phyloP scores from a whole-genome alignment of 2,797 vertebrate species.

The Chelidonichthys spinosus region DNA sequence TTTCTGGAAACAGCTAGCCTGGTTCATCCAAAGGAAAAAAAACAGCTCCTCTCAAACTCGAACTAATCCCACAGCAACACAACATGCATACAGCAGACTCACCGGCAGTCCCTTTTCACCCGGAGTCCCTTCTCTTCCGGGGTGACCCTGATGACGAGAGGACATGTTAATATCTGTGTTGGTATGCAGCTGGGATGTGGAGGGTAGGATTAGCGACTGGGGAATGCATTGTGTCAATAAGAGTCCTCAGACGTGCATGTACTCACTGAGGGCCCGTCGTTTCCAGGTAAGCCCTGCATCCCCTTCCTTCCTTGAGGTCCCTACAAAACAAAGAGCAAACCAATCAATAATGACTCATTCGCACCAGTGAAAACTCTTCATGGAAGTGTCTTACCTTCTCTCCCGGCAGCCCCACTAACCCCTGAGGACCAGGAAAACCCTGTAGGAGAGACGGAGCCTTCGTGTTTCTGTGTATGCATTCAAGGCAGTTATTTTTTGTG shows the following conservation, averaged over 20 bases:
- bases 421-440: conserved; percentile 97
- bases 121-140: conserved; percentile 94
- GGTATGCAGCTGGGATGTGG: conserved; percentile 7
- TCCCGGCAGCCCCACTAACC: conserved; percentile 93
- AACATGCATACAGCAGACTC: conserved; percentile 41
- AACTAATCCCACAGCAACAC: conserved; percentile 2
- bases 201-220: not conserved
- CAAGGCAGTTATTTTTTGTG: conserved; percentile 11
- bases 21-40: too few species aligned
- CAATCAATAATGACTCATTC: not conserved
- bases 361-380: not conserved
- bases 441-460: conserved; percentile 63
- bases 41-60: not conserved
- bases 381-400: conserved; percentile 87
- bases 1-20: not conserved
- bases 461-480: conserved; percentile 11
- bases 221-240: conserved; percentile 15
- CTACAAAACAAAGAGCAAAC: conserved; percentile 72
- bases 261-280: conserved; percentile 94
- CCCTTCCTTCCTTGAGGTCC: conserved; percentile 96
- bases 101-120: conserved; percentile 96
- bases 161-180: conserved; percentile 13
- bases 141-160: conserved; percentile 89
- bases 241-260: not conserved
- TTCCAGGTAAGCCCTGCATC: conserved; percentile 92